Evolutionary conservation across 1,140 invertebrate genomes (phyloP), one percentile per base, ranked within the genome.

Genomic region (Chlorops oryzae): DNA sequence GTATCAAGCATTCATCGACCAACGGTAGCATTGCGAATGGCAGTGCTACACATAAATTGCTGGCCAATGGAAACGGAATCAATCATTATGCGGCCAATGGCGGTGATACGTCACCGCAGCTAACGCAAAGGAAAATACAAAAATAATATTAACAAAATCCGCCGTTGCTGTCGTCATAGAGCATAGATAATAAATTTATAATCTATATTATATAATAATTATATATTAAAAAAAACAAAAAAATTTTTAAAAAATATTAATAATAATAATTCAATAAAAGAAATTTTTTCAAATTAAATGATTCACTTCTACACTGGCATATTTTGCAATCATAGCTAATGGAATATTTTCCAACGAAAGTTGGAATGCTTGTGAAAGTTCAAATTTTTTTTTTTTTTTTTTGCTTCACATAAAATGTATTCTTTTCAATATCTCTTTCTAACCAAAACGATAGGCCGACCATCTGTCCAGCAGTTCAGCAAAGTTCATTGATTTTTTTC

Each of bases 111-210:
- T 44, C 62, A 25, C 56, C 63, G 44, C 60, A 68, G 55, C 61
- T 69, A 54, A 69, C 59, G 27, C 65, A 69, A 51, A 55, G 65
- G 40, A 69, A 69, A 57, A 57, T 61, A 54, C 61, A 61, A 35
- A 66, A 69, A 68, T 65, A 63, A 67, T 65, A 67, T 28, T 28
- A 49, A 40, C 40, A 49, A 49, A 40, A 41, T 49, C n/a, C n/a
- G n/a, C n/a, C n/a, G n/a, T n/a, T n/a, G n/a, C n/a, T n/a, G n/a
- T 62, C 54, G 60, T 62, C 43, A 40, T 28, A 64, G 57, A 15
- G 32, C 21, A 44, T 27, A 28, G 6, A 10, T 6, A 38, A 44
- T 27, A 15, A 7, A 21, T 35, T 10, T 13, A 24, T 41, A 6
- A 18, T 18, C 13, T 18, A 40, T 18, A 18, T 18, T 17, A 41